Evolutionary conservation across 2,113 vertebrate species (phyloP).

Genomic region (Castor canadensis): DNA sequence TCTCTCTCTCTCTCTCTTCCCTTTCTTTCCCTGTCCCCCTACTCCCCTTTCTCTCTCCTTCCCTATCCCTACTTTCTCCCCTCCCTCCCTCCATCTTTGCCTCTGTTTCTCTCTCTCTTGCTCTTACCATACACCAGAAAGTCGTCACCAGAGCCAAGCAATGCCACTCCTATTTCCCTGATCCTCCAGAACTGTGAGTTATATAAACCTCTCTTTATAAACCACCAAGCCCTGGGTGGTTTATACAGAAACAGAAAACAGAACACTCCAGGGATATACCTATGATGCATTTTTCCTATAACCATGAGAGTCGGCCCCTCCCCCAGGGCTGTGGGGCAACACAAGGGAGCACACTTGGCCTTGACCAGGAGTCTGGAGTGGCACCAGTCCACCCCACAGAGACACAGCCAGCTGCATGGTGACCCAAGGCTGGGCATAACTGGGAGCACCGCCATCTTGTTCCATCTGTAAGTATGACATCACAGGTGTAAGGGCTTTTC

Average conservation of each 20-base stretch:
- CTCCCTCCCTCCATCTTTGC: too few species aligned
- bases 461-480: neutral
- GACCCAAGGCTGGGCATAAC: neutral
- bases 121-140: neutral
- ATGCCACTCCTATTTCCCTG: neutral
- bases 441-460: rapidly evolving
- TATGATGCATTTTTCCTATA: neutral
- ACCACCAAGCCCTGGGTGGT: neutral
- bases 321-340: neutral
- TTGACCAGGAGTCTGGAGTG: neutral
- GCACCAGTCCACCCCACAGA: neutral
- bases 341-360: neutral
- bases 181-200: neutral
- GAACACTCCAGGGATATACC: neutral
- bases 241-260: neutral
- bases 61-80: too few species aligned
- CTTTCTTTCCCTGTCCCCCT: too few species aligned
- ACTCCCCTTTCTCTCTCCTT: neutral
- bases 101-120: too few species aligned
- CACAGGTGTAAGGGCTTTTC: neutral
- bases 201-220: neutral
- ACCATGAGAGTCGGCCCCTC: neutral
- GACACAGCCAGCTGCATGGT: neutral
- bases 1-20: neutral
- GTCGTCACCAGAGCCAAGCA: neutral